phyloP scores from a whole-genome alignment of 2,797 vertebrate species.

The Pteronotus mesoamericanus region DNA sequence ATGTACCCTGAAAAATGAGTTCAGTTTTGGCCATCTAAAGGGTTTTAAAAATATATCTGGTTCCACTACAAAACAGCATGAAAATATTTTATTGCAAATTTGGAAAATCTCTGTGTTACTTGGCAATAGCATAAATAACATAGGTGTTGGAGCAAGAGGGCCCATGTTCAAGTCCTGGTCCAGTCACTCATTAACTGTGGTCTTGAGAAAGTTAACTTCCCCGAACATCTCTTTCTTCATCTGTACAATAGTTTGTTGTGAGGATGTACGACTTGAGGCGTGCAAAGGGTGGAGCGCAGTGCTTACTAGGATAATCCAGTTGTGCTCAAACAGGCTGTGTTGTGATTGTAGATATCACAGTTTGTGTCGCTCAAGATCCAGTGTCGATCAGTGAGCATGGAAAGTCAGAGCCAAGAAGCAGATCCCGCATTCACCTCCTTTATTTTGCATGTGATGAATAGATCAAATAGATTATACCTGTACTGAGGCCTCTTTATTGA shows the following conservation, averaged over 20 bases:
- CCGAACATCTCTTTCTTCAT: not conserved
- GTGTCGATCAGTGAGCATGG: not conserved
- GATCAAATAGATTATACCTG: not conserved
- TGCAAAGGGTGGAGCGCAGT: fast-evolving
- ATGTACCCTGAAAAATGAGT: not conserved
- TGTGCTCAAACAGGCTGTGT: not conserved
- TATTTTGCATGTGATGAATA: not conserved
- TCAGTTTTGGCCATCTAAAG: not conserved
- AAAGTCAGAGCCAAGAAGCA: not conserved
- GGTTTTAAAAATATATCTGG: not conserved
- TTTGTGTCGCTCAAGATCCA: not conserved
- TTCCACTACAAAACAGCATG: not conserved
- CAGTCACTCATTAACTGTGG: fast-evolving
- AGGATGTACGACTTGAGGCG: fast-evolving
- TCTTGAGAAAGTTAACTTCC: not conserved
- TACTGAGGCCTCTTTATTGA: not conserved
- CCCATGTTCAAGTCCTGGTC: not conserved
- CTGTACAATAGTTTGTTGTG: fast-evolving
- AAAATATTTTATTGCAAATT: not conserved
- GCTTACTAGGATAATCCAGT: fast-evolving
- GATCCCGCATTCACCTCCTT: not conserved
- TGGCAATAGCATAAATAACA: not conserved
- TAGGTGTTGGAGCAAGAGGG: not conserved
- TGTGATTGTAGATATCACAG: fast-evolving
- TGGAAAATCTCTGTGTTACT: not conserved